These are phyloP conservation scores for Brachionus rotundiformis DNA, from an alignment of 1,140 invertebrate genomes.

Conservation along the genomic window DNA sequence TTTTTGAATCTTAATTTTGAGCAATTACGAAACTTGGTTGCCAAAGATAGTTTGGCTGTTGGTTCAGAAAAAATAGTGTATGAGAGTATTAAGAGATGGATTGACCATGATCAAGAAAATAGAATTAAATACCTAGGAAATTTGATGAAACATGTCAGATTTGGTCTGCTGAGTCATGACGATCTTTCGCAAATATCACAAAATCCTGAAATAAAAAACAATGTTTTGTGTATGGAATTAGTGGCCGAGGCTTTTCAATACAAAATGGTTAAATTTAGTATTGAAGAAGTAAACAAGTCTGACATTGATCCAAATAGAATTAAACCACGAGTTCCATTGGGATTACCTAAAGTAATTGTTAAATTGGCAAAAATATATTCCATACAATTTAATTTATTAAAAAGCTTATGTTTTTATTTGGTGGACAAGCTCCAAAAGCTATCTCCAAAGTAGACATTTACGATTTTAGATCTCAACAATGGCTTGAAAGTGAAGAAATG, in stretches of 20 bases:
- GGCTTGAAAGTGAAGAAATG: slow-evolving; percentile 17
- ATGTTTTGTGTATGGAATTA: slow-evolving; percentile 23
- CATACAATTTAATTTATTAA: not conserved
- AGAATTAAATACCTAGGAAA: slow-evolving; percentile 14
- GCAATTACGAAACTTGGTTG: not conserved
- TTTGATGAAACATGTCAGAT: slow-evolving; percentile 26
- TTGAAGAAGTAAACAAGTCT: not conserved
- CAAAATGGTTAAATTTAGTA: slow-evolving; percentile 34
- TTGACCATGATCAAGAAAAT: slow-evolving; percentile 8
- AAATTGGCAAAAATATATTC: not conserved
- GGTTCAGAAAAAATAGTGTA: slow-evolving; percentile 27
- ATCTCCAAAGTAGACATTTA: slow-evolving; percentile 19
- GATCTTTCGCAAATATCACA: slow-evolving; percentile 1
- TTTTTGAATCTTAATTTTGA: slow-evolving; percentile 1
- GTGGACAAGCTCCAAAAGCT: slow-evolving; percentile 41
- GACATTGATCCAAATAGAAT: not conserved
- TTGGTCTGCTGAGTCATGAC: slow-evolving; percentile 3
- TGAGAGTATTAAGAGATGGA: slow-evolving; percentile 36
- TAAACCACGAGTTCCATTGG: slow-evolving; percentile 20
- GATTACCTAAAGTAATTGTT: slow-evolving; percentile 21
- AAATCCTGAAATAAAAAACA: not conserved
- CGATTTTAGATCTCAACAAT: slow-evolving; percentile 43
- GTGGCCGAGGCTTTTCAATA: slow-evolving; percentile 18
- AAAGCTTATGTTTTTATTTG: slow-evolving; percentile 31
- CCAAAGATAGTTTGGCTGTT: slow-evolving; percentile 24